Evolutionary conservation across 2,888 invertebrate species (phyloP).

Genomic region (Synanthedon tipuliformis): DNA sequence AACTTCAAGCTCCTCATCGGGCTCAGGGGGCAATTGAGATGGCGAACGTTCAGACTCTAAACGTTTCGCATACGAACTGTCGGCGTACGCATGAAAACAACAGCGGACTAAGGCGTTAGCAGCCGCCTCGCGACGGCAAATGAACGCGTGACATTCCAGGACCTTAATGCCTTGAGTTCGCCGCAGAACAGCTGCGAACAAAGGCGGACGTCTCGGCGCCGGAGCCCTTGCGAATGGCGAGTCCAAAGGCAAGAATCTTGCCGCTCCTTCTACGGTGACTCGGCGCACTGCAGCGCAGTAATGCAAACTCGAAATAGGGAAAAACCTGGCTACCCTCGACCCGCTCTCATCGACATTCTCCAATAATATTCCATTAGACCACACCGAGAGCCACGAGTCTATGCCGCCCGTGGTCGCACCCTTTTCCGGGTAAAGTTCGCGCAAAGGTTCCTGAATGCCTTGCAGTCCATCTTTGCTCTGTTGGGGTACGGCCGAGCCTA

Average conservation of each 20-base stretch:
- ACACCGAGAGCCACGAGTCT: slow-evolving; percentile 96
- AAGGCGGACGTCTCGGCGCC: slow-evolving; percentile 92
- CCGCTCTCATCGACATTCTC: slow-evolving; percentile 97
- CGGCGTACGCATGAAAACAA: slow-evolving; percentile 98
- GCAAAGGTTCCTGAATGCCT: slow-evolving; percentile 96
- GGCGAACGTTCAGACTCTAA: slow-evolving; percentile 74
- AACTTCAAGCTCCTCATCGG: slow-evolving; percentile 82
- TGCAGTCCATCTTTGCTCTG: slow-evolving; percentile 98
- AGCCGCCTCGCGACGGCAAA: slow-evolving; percentile 95
- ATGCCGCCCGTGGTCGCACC: slow-evolving; percentile 91
- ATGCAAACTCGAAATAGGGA: slow-evolving; percentile 94
- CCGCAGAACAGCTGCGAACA: slow-evolving; percentile 96
- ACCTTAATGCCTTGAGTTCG: slow-evolving; percentile 97
- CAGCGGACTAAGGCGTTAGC: slow-evolving; percentile 97
- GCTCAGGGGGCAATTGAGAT: slow-evolving; percentile 43
- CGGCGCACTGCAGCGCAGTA: slow-evolving; percentile 96
- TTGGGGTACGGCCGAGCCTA: slow-evolving; percentile 96
- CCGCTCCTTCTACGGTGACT: slow-evolving; percentile 80
- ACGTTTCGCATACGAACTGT: slow-evolving; percentile 91
- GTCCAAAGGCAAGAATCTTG: slow-evolving; percentile 93
- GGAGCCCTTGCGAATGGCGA: slow-evolving; percentile 95
- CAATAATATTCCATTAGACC: slow-evolving; percentile 94
- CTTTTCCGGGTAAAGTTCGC: slow-evolving; percentile 95
- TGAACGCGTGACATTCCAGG: slow-evolving; percentile 98
- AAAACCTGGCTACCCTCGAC: slow-evolving; percentile 93